Evolutionary conservation across 2,888 invertebrate species (phyloP).

Genomic region (Polydrusus pterygomalis): DNA sequence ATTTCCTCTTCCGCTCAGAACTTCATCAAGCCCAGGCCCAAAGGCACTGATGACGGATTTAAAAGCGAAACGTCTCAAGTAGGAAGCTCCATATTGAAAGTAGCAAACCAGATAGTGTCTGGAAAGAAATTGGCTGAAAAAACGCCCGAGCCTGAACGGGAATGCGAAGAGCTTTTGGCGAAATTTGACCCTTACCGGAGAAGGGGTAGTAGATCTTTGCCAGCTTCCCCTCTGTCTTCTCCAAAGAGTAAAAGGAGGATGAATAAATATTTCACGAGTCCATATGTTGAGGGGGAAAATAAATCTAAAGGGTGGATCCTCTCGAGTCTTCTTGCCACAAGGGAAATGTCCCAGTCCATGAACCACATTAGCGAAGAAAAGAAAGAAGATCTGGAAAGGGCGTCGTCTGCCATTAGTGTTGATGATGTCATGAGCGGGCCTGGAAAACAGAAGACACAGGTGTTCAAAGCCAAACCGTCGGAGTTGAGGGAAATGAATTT

Average conservation of each 20-base stretch:
- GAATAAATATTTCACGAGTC: constrained; percentile 79
- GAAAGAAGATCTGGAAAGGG: constrained; percentile 64
- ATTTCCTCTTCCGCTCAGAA: constrained; percentile 65
- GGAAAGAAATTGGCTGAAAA: constrained; percentile 64
- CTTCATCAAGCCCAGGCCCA: constrained; percentile 43
- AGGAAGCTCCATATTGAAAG: constrained; percentile 77
- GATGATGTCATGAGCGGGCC: constrained; percentile 68
- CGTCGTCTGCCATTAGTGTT: constrained; percentile 60
- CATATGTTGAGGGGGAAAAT: constrained; percentile 69
- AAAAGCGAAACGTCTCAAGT: constrained; percentile 82
- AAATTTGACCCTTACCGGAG: constrained; percentile 71
- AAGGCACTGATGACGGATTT: constrained; percentile 80
- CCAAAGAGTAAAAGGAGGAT: constrained; percentile 75
- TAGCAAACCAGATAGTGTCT: constrained; percentile 77
- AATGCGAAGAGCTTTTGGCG: constrained; percentile 61
- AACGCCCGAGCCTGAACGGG: constrained; percentile 47
- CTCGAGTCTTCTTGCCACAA: constrained; percentile 79
- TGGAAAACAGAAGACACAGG: constrained; percentile 63
- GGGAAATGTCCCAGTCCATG: constrained; percentile 77
- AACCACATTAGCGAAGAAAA: constrained; percentile 78
- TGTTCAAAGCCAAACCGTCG: constrained; percentile 78
- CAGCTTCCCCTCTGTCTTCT: constrained; percentile 80
- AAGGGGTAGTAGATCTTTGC: constrained; percentile 82
- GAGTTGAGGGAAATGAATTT: constrained; percentile 89
- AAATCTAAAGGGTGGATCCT: constrained; percentile 77